These are phyloP conservation scores for Drosophila tani DNA, from an alignment of 1,140 invertebrate genomes.

Conservation along the genomic window DNA sequence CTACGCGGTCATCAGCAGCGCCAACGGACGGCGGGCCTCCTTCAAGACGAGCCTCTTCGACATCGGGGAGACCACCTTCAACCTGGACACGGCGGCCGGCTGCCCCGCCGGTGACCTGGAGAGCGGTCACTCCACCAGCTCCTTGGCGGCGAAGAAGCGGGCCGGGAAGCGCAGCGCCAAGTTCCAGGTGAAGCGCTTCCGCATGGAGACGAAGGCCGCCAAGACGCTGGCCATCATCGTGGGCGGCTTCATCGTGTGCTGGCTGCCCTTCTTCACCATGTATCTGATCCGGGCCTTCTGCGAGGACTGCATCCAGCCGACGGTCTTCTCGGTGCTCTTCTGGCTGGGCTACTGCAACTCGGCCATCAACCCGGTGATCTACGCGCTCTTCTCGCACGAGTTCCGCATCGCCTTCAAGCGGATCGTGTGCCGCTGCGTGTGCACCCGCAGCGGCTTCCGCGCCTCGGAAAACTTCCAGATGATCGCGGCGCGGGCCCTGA, in stretches of 20 bases:
- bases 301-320: slow-evolving; percentile 88
- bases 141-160: slow-evolving; percentile 80
- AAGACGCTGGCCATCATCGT: slow-evolving; percentile 96
- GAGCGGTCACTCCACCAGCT: slow-evolving; percentile 44
- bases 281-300: slow-evolving; percentile 92
- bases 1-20: slow-evolving; percentile 65
- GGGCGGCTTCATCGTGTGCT: slow-evolving; percentile 95
- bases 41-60: slow-evolving; percentile 80
- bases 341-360: slow-evolving; percentile 98
- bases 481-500: slow-evolving; percentile 78
- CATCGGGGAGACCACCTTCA: slow-evolving; percentile 79
- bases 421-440: slow-evolving; percentile 88
- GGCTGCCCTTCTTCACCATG: slow-evolving; percentile 95
- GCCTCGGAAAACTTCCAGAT: slow-evolving; percentile 84
- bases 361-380: slow-evolving; percentile 94
- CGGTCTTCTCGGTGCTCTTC: slow-evolving; percentile 92
- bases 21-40: slow-evolving; percentile 59
- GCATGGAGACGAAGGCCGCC: slow-evolving; percentile 94
- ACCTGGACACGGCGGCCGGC: slow-evolving; percentile 48
- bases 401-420: slow-evolving; percentile 94
- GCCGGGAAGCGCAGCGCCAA: slow-evolving; percentile 86
- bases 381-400: slow-evolving; percentile 94
- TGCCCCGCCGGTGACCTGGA: slow-evolving; percentile 43
- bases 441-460: slow-evolving; percentile 82
- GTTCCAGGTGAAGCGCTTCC: slow-evolving; percentile 87